Base-by-base conservation (phyloP, 2,797 vertebrate genomes). In the Lepidocolaptes lacrymiger region DNA sequence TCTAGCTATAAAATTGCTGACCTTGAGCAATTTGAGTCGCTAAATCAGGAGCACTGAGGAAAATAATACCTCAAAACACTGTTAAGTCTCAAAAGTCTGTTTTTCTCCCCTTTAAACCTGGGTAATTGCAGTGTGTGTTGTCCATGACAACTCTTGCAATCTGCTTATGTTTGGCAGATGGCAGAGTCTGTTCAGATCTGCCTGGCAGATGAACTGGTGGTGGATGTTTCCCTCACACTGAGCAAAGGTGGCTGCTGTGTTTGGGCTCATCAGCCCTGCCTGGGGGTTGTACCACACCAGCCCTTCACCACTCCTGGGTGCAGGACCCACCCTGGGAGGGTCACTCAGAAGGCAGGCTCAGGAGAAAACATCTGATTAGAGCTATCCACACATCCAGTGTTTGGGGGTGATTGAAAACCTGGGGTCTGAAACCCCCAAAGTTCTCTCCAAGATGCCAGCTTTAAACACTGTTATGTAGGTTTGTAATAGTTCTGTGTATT, bases 151-250 rank as follows among this genome's bases (percentile, higher is more conserved):
- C 78, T 85, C 49, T 3, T 20, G 28, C n/a, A 39, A 4, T 49
- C 43, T 28, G 18, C 52, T 73, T 66, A 13, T 4, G 0, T 85
- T 82, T 82, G 76, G 81, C 68, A 76, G 90, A 61, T 86, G 71
- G 26, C 69, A 66, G 64, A 28, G 52, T 16, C 32, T 72, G 16
- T 41, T 79, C 6, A 4, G 71, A 7, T 78, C 5, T 28, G 28
- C 51, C 48, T 62, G 54, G 34, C 54, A 41, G 36, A 69, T 85
- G 66, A 75, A 6, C 37, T 27, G 71, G 4, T 41, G 49, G 37
- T 48, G 59, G 77, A 69, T 56, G 43, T 79, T 76, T 28, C 30
- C 7, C 51, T 79, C 2, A 0, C 2, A 2, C 54, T 0, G 4
- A 82, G 58, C 56, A 72, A 73, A 88, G 74, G 55, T 73, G 39